Conservation (phyloP, 92 coral and sea anemone species). For the Zoanthus sansibaricus region DNA sequence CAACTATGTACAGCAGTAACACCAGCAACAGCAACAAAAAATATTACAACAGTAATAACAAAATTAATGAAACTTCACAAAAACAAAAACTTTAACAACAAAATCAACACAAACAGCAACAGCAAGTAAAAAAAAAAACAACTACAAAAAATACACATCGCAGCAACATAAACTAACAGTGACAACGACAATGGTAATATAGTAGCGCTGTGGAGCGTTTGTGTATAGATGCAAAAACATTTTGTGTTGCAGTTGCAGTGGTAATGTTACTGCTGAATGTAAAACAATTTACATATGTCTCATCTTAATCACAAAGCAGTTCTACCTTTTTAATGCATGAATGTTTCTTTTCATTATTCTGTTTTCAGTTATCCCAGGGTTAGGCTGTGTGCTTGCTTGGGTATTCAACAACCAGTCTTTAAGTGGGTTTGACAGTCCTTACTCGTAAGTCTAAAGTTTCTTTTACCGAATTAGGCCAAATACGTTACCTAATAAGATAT, state of each 20-base stretch:
- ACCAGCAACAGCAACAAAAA: too few species aligned
- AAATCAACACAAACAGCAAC: neutral
- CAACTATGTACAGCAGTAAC: too few species aligned
- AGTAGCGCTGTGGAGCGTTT: neutral
- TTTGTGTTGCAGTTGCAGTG: too few species aligned
- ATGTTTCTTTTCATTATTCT: neutral
- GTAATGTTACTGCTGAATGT: too few species aligned
- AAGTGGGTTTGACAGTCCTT: conserved; percentile 70
- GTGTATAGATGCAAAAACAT: too few species aligned
- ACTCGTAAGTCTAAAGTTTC: conserved; percentile 68
- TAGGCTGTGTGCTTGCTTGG: conserved; percentile 77
- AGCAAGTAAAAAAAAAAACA: neutral
- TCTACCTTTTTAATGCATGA: neutral
- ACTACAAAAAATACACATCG: neutral
- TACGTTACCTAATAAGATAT: too few species aligned
- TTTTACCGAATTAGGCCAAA: neutral
- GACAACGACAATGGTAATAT: neutral
- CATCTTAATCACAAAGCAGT: neutral
- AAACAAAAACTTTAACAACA: too few species aligned
- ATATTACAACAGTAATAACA: too few species aligned
- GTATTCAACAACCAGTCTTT: conserved; percentile 48
- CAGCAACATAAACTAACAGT: neutral
- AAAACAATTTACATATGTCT: too few species aligned
- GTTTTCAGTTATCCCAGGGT: conserved; percentile 72
- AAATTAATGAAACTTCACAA: too few species aligned